phyloP scores from a whole-genome alignment of 2,797 vertebrate species.

The Limnodromus scolopaceus region DNA sequence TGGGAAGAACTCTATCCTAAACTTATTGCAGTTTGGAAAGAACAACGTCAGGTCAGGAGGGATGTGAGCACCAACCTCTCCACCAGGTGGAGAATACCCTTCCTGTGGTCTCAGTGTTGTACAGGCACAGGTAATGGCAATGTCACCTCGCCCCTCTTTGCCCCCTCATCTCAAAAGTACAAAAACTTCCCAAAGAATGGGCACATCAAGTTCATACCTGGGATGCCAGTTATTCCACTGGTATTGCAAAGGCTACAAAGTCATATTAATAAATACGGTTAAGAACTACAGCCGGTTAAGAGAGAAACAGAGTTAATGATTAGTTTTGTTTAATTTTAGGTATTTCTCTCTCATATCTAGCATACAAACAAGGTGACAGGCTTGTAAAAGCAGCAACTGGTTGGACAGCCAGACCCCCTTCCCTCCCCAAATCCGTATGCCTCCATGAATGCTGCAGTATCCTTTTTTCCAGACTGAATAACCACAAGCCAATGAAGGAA shows the following conservation, averaged over 20 bases:
- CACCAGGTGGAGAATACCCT: neutral
- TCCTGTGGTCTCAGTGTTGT: neutral
- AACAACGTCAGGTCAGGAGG: accelerated
- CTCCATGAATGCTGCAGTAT: constrained; percentile 71
- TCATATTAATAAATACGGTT: constrained; percentile 63
- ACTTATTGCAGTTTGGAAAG: neutral
- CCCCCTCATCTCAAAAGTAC: neutral
- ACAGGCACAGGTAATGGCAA: neutral
- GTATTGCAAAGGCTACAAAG: constrained; percentile 26
- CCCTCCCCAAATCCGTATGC: constrained; percentile 4
- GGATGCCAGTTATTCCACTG: constrained; percentile 21
- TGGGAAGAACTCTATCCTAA: neutral
- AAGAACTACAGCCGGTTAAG: constrained; percentile 59
- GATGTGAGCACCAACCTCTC: neutral
- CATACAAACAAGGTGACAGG: constrained; percentile 29
- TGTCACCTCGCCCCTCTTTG: neutral
- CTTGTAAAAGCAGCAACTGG: constrained; percentile 15
- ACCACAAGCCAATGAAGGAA: constrained; percentile 67
- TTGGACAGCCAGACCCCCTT: neutral
- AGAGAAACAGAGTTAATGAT: constrained; percentile 69
- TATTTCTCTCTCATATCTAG: constrained; percentile 42
- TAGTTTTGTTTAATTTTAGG: constrained; percentile 66
- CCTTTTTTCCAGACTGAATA: constrained; percentile 73
- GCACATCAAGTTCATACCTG: neutral
- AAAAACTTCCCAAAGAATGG: constrained; percentile 54